Conservation (phyloP, 2,888 invertebrate genomes). For the Pristionchus arcanus region DNA sequence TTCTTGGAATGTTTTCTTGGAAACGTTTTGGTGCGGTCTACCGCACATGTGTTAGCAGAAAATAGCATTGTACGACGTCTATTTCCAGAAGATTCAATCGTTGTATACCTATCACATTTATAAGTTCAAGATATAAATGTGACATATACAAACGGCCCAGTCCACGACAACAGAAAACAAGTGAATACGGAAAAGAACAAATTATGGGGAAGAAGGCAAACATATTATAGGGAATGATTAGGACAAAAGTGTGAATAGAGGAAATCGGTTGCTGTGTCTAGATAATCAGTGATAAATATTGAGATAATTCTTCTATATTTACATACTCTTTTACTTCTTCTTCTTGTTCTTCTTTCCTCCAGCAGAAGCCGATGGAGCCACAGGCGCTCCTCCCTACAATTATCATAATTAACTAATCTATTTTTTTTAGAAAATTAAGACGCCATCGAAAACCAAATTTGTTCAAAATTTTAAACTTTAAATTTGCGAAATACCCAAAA, state of each 20-base stretch:
- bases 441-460: background rate
- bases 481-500: background rate
- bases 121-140: background rate
- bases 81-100: background rate
- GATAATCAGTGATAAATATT: conserved; percentile 19
- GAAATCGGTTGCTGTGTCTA: background rate
- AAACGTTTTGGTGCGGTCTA: background rate
- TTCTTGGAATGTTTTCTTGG: background rate
- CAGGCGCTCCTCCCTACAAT: background rate
- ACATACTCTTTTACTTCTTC: conserved; percentile 41
- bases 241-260: background rate
- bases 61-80: background rate
- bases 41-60: background rate
- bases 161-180: conserved; percentile 19
- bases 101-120: conserved; percentile 6
- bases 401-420: background rate
- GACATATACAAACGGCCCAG: conserved; percentile 19
- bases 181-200: background rate
- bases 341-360: conserved; percentile 48
- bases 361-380: background rate
- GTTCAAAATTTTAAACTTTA: background rate
- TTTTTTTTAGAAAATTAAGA: too few relatives aligned
- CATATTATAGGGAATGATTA: conserved; percentile 15
- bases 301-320: background rate
- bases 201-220: conserved; percentile 13